A percentile compares a stretch with the other conserved stretches of the same genome.
Evolutionary conservation across 92 coral and sea anemone species (phyloP).

Genomic region (Porites evermanni): DNA sequence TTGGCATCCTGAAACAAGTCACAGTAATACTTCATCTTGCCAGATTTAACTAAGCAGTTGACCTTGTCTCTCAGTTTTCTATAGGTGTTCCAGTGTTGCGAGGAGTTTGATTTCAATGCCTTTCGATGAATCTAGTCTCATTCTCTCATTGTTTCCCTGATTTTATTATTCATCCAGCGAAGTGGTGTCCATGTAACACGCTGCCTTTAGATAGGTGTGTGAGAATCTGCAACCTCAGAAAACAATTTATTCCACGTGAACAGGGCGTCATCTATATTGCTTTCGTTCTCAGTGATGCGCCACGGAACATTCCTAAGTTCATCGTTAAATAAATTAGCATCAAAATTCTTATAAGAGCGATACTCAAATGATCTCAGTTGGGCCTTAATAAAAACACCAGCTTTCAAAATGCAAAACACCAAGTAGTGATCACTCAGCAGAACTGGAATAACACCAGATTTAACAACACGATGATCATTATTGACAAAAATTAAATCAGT

Average conservation of each 20-base stretch:
- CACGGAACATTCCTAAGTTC: slow-evolving; percentile 60
- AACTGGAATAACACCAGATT: slow-evolving; percentile 27
- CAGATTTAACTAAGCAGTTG: too few relatives aligned
- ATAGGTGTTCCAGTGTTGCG: too few relatives aligned
- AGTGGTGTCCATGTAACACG: not conserved
- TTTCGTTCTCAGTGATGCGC: slow-evolving; percentile 48
- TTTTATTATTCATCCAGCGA: too few relatives aligned
- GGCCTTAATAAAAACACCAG: slow-evolving; percentile 41
- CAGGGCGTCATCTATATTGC: not conserved
- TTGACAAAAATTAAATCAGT: slow-evolving; percentile 13
- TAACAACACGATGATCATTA: slow-evolving; percentile 8
- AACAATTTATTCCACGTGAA: too few relatives aligned
- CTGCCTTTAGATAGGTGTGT: not conserved
- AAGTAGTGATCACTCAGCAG: too few relatives aligned
- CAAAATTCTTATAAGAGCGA: not conserved
- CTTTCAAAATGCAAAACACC: slow-evolving; percentile 37
- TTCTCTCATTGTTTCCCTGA: too few relatives aligned
- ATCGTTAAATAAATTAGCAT: slow-evolving; percentile 36
- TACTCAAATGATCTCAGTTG: slow-evolving; percentile 52
- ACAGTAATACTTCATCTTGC: too few relatives aligned
- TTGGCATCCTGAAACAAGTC: not conserved
- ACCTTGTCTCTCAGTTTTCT: too few relatives aligned
- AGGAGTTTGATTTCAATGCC: not conserved
- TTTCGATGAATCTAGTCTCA: not conserved
- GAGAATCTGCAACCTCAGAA: too few relatives aligned